Percentiles rank a stretch among this genome's conserved stretches.
These are phyloP conservation scores for Perca flavescens DNA, from an alignment of 2,113 vertebrate genomes.

Conservation along the genomic window DNA sequence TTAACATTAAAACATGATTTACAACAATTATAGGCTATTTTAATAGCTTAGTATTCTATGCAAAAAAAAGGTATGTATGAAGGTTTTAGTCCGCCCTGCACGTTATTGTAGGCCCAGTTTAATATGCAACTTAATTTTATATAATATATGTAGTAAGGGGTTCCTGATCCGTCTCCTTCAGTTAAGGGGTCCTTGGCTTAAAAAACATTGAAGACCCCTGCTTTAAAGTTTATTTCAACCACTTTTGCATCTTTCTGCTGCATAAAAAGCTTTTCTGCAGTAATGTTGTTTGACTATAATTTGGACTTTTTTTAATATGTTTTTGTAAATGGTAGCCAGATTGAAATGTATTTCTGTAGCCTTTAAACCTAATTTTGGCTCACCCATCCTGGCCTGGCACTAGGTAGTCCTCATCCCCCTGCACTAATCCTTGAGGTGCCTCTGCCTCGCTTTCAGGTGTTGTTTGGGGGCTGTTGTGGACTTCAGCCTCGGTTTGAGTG, in stretches of 20 bases:
- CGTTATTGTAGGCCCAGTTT: no score
- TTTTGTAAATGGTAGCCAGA: background rate
- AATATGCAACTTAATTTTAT: no score
- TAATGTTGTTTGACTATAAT: background rate
- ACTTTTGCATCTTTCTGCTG: background rate
- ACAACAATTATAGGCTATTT: no score
- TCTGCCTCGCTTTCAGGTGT: background rate
- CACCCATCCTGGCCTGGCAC: slow-evolving; percentile 54
- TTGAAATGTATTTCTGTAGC: background rate
- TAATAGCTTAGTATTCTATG: no score
- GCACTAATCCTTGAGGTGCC: background rate
- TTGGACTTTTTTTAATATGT: background rate
- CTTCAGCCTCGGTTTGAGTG: slow-evolving; percentile 36
- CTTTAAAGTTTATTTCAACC: background rate
- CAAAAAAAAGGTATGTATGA: no score
- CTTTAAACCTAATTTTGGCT: slow-evolving; percentile 26
- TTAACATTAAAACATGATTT: no score
- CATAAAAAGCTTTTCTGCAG: background rate
- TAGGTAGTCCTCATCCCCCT: slow-evolving; percentile 45
- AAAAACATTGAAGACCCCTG: no score
- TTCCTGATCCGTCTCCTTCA: no score
- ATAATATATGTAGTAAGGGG: no score
- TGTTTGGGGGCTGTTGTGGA: slow-evolving; percentile 13
- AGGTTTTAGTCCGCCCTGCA: no score
- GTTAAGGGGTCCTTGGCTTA: no score